A percentile compares a stretch with the other conserved stretches of the same genome.
Conservation (phyloP, 2,797 vertebrate genomes). For the Platalea minor region DNA sequence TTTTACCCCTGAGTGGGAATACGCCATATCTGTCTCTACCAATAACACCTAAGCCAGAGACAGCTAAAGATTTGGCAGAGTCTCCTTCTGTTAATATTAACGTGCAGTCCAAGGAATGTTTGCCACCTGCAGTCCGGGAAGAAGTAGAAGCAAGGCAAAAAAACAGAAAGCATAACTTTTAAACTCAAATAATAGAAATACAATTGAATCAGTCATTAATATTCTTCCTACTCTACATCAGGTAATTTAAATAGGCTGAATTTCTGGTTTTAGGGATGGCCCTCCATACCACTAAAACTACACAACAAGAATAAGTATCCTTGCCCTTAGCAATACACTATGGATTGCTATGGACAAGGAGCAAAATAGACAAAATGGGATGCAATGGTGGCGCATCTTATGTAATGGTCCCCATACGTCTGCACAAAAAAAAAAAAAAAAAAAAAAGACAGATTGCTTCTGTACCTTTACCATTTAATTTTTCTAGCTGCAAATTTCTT, state of each 20-base stretch:
- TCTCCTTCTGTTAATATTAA: constrained; percentile 90
- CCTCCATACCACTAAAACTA: neutral
- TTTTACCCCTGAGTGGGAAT: constrained; percentile 90
- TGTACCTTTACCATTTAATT: neutral
- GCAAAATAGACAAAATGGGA: neutral
- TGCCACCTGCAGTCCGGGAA: constrained; percentile 83
- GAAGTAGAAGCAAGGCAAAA: neutral
- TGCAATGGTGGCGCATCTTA: neutral
- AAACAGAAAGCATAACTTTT: neutral
- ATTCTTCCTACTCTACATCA: neutral
- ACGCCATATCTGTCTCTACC: constrained; percentile 88
- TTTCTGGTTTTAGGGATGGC: neutral
- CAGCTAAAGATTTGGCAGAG: constrained; percentile 89
- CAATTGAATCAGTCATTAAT: neutral
- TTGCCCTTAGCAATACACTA: neutral
- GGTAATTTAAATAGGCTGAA: neutral
- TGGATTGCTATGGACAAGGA: neutral
- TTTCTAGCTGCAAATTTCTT: neutral
- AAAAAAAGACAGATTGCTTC: neutral
- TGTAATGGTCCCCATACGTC: neutral
- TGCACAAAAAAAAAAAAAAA: neutral
- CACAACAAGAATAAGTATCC: neutral
- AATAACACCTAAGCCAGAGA: constrained; percentile 88
- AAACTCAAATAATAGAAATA: neutral
- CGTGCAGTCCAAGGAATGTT: constrained; percentile 94